Evolutionary conservation across 2,113 vertebrate genomes (phyloP), one percentile per base, ranked within the genome.

Genomic region (Gobius niger): DNA sequence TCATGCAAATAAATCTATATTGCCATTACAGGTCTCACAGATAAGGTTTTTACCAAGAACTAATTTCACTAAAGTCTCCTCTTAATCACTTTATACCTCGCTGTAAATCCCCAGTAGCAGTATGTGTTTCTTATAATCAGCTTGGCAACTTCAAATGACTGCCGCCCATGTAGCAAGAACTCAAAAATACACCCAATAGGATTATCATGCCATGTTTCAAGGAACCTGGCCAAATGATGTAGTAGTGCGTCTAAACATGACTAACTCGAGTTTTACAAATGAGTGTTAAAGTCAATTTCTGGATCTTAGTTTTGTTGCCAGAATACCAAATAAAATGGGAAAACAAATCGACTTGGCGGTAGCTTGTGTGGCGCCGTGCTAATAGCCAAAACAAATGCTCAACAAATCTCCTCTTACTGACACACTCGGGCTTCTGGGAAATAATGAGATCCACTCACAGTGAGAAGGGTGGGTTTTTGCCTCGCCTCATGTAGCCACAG

Each of bases 131-230:
- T 44, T 65, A 57, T 64, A 60, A 59, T 65, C 85, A 78, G 72
- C 70, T 77, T 75, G 63, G 72, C 65, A 53, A 75, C 44, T 52
- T 78, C 50, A 72, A 51, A 64, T 76, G 78, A 24, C 44, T 68
- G 78, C 73, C 75, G 84, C 66, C 73, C 77, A 85, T 70, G 50
- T 6, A 70, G 61, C 73, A 73, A n/a, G 59, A 75, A 68, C 70
- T 54, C 47, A 77, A 67, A 67, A 42, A 72, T n/a, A 60, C 47
- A 75, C 81, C 76, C 76, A 85, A 54, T 57, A 47, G 72, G 74
- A 78, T 80, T 80, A 80, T 59, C 74, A 53, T 61, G 34, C 59
- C 81, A 70, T 84, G 80, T 83, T 83, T 84, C 72, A 82, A 81
- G 77, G 52, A 75, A 65, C 69, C 69, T 72, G 61, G 68, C 67